Evolutionary conservation across 2,797 vertebrate genomes (phyloP).

Genomic region (Salmo trutta): DNA sequence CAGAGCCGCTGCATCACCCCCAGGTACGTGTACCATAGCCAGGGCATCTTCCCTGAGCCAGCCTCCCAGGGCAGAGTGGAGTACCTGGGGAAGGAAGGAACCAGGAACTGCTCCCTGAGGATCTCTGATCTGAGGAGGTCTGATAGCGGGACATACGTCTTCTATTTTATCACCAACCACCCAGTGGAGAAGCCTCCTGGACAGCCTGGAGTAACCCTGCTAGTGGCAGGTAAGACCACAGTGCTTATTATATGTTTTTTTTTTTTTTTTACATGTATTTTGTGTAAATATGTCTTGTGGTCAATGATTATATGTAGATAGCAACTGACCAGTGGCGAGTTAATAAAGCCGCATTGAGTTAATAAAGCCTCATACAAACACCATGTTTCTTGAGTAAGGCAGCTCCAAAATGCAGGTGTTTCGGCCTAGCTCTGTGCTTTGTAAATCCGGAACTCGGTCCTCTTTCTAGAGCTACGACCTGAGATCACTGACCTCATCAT

Average conservation of each 20-base stretch:
- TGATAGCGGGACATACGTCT: slow-evolving; percentile 70
- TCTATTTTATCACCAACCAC: slow-evolving; percentile 69
- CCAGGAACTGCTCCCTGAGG: slow-evolving; percentile 70
- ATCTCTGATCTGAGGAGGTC: slow-evolving; percentile 64
- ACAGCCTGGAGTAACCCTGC: slow-evolving; percentile 69
- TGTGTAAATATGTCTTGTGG: slow-evolving; percentile 24
- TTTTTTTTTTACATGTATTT: neutral
- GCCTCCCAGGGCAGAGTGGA: slow-evolving; percentile 59
- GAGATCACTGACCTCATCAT: too few species aligned
- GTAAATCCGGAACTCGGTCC: too few species aligned
- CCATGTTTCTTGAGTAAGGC: too few species aligned
- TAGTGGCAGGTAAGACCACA: slow-evolving; percentile 60
- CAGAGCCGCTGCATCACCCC: slow-evolving; percentile 68
- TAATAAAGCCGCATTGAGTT: too few species aligned
- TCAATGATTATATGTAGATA: neutral
- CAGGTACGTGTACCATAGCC: slow-evolving; percentile 76
- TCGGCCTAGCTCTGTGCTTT: too few species aligned
- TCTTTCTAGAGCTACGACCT: too few species aligned
- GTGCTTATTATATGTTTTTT: neutral
- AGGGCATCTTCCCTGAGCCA: slow-evolving; percentile 51
- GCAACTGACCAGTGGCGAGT: neutral
- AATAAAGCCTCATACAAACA: too few species aligned
- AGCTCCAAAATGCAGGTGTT: too few species aligned
- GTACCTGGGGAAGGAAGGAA: slow-evolving; percentile 66
- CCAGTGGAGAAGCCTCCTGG: slow-evolving; percentile 62